Evolutionary conservation across 2,888 invertebrate species (phyloP), one percentile per base, ranked within the genome.

Genomic region (Drosophila setosimentum): DNA sequence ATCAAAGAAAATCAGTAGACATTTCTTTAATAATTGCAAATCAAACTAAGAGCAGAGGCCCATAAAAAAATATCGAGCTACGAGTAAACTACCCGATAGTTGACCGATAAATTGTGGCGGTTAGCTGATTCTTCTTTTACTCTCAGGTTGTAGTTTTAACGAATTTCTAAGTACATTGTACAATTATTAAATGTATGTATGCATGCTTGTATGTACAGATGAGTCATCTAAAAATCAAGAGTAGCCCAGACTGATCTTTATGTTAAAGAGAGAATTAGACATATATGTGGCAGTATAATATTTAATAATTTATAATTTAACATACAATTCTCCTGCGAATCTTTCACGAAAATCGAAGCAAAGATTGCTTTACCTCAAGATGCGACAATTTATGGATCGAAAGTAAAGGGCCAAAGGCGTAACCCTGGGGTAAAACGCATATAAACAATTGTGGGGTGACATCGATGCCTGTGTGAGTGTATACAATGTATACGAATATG

Each of bases 371-470:
- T 45, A 24, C 24, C 45, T 24, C 8, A 45, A 45, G 24, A 45
- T 16, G 24, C 16, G 16, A 45, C 8, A 24, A 24, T 16, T 45
- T 24, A 24, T 27, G 16, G 16, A 45, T 24, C 8, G 8, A 45
- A 48, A 73, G 57, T 54, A 68, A 68, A 79, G 42, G 69, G 57
- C 55, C 65, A 76, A 70, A 73, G 75, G 32, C 58, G 51, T 59
- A 76, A 67, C 86, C 86, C 77, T 82, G 78, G 80, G 75, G 78
- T 77, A 80, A 85, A 82, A 76, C 62, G 78, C 75, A 70, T 71
- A 83, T 86, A 78, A 86, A 80, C 73, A 75, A 75, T 59, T 58
- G 62, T 68, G 33, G 54, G 58, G 48, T 55, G 66, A 30, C 61
- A 66, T 63, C 68, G 61, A 48, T 78, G 81, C 50, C 67, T 63